Base-by-base conservation (phyloP, 2,888 invertebrate species). In the Zygogramma bicolorata region DNA sequence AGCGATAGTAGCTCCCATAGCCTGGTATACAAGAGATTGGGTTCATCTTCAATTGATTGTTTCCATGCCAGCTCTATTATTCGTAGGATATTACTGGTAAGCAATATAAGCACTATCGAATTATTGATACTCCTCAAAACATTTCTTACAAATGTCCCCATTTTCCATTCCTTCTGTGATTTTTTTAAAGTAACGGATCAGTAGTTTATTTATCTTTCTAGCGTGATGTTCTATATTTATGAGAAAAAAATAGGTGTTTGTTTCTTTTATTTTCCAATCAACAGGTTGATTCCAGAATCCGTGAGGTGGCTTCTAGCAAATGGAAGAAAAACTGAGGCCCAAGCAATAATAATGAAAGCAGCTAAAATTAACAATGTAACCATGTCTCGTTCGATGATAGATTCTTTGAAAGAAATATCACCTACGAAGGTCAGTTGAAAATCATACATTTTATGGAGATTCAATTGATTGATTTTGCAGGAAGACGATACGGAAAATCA, bases 251-350 rank as follows among this genome's bases (percentile, higher is more conserved):
- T 1, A n/a, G n/a, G n/a, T 13, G 13, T 3, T 13, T 0, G 4
- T 4, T 4, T 4, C 38, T 38, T 8, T 38, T 7, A 13, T 13
- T 53, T 0, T 53, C 3, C n/a, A 1, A 25, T n/a, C 1, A 68
- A 22, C 13, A 90, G 90, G 87, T 81, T 89, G 29, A 88, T 92
- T 22, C 92, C 92, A 0, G 93, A 93, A 84, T 92, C 92, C 0
- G 90, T 92, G 0, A 86, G 93, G 75, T 93, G 92, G 92, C 85
- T 92, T 18, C 84, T 92, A 66, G 90, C 91, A 0, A 89, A 90
- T 57, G 87, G 89, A 49, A 86, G 89, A 73, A 87, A 88, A 40
- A 85, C 87, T 57, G 88, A 89, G 80, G 92, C 92, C 0, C 88
- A 88, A 67, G 82, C 85, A 27, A 90, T 92, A 10, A 88, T 93